phyloP scores from a whole-genome alignment of 2,797 vertebrate species.

The Iguana delicatissima region DNA sequence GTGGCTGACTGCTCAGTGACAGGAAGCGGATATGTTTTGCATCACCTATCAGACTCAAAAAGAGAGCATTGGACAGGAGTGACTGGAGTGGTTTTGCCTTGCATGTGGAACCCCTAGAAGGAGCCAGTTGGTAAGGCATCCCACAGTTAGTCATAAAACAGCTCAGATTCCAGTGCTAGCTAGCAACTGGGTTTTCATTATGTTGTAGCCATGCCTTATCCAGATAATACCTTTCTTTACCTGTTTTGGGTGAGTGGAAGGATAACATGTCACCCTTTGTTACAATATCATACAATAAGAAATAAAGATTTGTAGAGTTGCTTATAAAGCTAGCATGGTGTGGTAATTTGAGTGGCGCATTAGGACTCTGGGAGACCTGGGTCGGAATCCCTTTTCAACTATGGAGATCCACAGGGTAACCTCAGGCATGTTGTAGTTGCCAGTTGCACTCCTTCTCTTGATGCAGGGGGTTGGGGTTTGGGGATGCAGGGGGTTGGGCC shows the following conservation, averaged over 20 bases:
- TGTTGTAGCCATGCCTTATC: conserved; percentile 44
- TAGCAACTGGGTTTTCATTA: conserved; percentile 45
- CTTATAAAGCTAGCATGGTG: no score
- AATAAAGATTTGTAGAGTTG: not conserved
- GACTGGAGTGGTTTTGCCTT: conserved; percentile 48
- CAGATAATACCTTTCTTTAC: conserved; percentile 59
- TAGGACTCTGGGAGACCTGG: no score
- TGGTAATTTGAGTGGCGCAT: no score
- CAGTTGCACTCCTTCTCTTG: no score
- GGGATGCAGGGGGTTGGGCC: no score
- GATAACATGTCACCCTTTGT: conserved; percentile 33
- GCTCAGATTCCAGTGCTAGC: conserved; percentile 13
- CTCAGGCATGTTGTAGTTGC: no score
- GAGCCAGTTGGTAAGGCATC: conserved; percentile 45
- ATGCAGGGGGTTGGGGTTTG: no score
- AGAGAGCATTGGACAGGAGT: conserved; percentile 59
- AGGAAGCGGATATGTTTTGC: conserved; percentile 39
- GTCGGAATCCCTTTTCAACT: no score
- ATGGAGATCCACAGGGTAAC: no score
- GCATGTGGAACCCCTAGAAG: conserved; percentile 61
- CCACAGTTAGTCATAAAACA: not conserved
- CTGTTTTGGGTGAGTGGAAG: conserved; percentile 46
- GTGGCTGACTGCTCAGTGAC: conserved; percentile 41
- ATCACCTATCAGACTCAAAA: conserved; percentile 57
- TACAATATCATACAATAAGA: not conserved